Conservation (phyloP, 1,140 invertebrate species). For the Vanessa tameamea region DNA sequence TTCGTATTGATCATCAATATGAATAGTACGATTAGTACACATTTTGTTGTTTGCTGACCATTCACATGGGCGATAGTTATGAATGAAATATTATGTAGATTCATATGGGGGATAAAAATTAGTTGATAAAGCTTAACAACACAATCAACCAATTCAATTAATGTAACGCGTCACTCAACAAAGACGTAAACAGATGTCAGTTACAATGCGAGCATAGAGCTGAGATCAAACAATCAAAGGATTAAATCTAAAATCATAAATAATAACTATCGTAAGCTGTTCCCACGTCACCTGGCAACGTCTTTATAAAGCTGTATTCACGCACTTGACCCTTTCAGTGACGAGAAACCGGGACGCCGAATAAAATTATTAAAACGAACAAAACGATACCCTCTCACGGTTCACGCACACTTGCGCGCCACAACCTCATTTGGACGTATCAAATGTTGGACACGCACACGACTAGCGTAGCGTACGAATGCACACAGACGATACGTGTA, state of each 20-base stretch:
- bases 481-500: slow-evolving; percentile 34
- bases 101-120: not conserved
- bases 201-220: slow-evolving; percentile 19
- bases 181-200: slow-evolving; percentile 17
- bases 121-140: not conserved
- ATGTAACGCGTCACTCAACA: slow-evolving; percentile 13
- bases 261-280: slow-evolving; percentile 54
- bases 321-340: slow-evolving; percentile 73
- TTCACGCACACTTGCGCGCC: slow-evolving; percentile 50
- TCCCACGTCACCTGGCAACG: slow-evolving; percentile 66
- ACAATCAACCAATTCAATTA: slow-evolving; percentile 28
- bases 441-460: slow-evolving; percentile 44
- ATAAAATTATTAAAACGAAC: slow-evolving; percentile 72
- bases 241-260: slow-evolving; percentile 56
- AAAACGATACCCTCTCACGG: slow-evolving; percentile 62
- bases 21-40: too few relatives aligned
- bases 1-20: not conserved
- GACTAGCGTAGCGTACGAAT: slow-evolving; percentile 31
- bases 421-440: slow-evolving; percentile 68
- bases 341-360: slow-evolving; percentile 59
- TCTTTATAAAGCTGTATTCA: slow-evolving; percentile 65
- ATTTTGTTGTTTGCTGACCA: too few relatives aligned
- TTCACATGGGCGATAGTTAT: too few relatives aligned
- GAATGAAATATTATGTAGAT: slow-evolving; percentile 5
- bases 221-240: slow-evolving; percentile 39